A percentile compares a stretch with the other conserved stretches of the same genome.
These are phyloP conservation scores for Podargus strigoides DNA, from an alignment of 2,797 vertebrate genomes.

Conservation along the genomic window DNA sequence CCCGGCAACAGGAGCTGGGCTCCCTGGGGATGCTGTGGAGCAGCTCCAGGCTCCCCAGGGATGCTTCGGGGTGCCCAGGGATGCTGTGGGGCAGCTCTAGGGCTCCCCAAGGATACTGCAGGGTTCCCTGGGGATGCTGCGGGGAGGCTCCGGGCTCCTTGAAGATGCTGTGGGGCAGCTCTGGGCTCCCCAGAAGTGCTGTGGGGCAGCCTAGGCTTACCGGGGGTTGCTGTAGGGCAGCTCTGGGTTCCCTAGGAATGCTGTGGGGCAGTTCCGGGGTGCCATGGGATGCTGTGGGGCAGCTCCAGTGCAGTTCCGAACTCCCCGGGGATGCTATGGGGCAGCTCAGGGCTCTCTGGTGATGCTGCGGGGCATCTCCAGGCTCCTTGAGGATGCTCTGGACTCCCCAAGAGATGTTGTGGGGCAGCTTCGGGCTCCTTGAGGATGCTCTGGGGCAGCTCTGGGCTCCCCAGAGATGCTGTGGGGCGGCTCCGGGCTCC, in stretches of 20 bases:
- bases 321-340: neutral
- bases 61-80: neutral
- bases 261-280: neutral
- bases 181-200: neutral
- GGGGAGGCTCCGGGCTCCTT: neutral
- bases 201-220: neutral
- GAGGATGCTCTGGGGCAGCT: neutral
- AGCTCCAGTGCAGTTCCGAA: too few species aligned
- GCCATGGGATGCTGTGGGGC: neutral
- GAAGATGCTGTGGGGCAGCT: neutral
- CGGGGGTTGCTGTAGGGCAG: neutral
- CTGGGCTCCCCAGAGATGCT: too few species aligned
- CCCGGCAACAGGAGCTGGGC: accelerated
- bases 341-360: too few species aligned
- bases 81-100: too few species aligned
- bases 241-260: too few species aligned
- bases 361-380: too few species aligned
- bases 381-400: neutral
- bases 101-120: neutral
- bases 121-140: too few species aligned
- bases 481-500: too few species aligned
- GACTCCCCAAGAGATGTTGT: neutral
- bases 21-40: neutral
- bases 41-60: neutral
- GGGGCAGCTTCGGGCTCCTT: neutral